Base-by-base conservation (phyloP, 1,140 invertebrate genomes). In the Drosophila suzukii region DNA sequence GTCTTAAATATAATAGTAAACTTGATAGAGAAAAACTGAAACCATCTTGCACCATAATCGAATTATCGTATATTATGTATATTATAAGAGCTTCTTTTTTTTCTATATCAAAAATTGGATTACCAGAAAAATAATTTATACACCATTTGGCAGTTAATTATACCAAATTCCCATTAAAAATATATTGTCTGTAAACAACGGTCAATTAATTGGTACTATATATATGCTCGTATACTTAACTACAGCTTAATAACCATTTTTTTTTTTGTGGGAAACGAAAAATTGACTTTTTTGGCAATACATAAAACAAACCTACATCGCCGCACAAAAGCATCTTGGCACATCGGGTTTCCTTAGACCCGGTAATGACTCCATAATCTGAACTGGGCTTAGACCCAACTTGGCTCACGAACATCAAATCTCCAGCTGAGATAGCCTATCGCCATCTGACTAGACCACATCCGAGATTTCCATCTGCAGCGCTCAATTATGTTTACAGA, bases 401-500 rank as follows among this genome's bases (percentile, higher is more conserved):
- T 27, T 39, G 63, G 34, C 17, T 32, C 15, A 39, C 10, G 67
- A 46, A 67, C 51, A 47, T 20, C 17, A 15, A 57, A 71, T 71
- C 51, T 71, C 53, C 36, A 71, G 27, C 65, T 17, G 6, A 70
- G 67, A 50, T 71, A 15, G 20, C 27, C 65, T 71, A 71, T 71
- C 67, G 54, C 60, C 30, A 50, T 41, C 50, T 39, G 61, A 39
- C 61, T 47, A 46, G 39, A 36, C 60, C 8, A 41, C 27, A 49
- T 24, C 43, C 38, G 41, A 68, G 67, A 71, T 71, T 41, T 71
- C 41, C 59, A 74, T 63, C 51, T 63, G 58, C 54, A 39, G 66
- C 17, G 57, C 39, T 63, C 43, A 73, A 73, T 74, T 75, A 72
- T 51, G 70, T 60, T 73, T 53, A 39, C 67, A 39, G 34, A 36